phyloP scores from a whole-genome alignment of 2,113 vertebrate genomes.

The Periophthalmodon schlosseri region DNA sequence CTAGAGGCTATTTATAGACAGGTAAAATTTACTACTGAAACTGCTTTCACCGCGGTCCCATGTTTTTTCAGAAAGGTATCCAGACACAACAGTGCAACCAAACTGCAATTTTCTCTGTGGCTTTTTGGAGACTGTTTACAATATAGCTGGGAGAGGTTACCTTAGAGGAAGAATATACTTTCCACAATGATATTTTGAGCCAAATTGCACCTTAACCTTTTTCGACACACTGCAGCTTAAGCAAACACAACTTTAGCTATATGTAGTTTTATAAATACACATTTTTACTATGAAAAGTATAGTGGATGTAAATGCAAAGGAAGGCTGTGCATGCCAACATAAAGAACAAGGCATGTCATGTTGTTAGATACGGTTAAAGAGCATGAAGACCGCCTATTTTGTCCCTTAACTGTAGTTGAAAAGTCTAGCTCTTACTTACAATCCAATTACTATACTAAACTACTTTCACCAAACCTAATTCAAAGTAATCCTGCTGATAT shows the following conservation, averaged over 20 bases:
- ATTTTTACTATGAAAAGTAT: neutral
- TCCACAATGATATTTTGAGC: neutral
- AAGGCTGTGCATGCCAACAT: neutral
- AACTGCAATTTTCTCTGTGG: neutral
- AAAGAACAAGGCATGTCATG: neutral
- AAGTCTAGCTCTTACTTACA: neutral
- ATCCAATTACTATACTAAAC: too few species aligned
- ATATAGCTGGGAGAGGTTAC: neutral
- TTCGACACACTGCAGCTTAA: neutral
- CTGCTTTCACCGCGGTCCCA: neutral
- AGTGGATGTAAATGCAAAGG: neutral
- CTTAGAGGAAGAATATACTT: neutral
- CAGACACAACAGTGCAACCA: neutral
- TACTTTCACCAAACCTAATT: too few species aligned
- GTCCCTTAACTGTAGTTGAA: too few species aligned
- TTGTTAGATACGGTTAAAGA: neutral
- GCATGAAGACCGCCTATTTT: neutral
- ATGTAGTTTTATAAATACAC: neutral
- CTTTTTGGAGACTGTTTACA: slow-evolving; percentile 2
- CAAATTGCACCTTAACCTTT: neutral
- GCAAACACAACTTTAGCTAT: neutral
- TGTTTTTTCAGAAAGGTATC: neutral
- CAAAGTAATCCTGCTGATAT: too few species aligned
- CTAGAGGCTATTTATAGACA: slow-evolving; percentile 41
- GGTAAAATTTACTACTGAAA: neutral